Evolutionary conservation across 2,888 invertebrate species (phyloP), one percentile per base, ranked within the genome.

Genomic region (Diogma glabrata): DNA sequence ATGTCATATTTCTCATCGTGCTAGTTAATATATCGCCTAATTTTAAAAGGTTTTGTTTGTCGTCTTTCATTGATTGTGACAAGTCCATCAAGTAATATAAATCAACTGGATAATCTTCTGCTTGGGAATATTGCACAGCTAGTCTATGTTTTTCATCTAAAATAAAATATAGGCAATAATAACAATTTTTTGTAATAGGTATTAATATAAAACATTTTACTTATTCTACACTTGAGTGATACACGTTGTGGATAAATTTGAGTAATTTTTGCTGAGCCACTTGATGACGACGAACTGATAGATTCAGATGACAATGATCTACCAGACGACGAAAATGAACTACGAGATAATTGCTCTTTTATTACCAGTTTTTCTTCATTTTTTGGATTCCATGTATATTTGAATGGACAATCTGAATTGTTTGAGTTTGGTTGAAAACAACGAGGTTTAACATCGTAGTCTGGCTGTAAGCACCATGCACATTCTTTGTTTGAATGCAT

Each of bases 31-130:
- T 69, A 65, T 83, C 80, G 12, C 92, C 92, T 54, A 93, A 73
- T 12, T 77, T 77, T 19, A 94, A 95, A 26, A 99, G 75, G 65
- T 95, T 95, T 57, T 88, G 87, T 64, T 97, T 97, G 68, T 99
- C 97, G 68, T 99, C 97, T 64, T 86, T 84, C 99, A 99, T 99
- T 51, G 97, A 97, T 70, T 94, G 87, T 61, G 96, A 96, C 62
- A 99, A 76, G 72, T 99, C 99, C 97, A 99, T 99, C 63, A 99
- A 84, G 67, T 97, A 99, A 71, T 99, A 99, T 16, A 99, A 78
- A 73, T 99, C 99, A 3, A 99, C 94, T 0, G 97, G 97, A 70
- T 97, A 99, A 69, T 99, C 95, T 64, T 85, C 82, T 0, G 89
- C 89, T 72, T 89, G 88, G 0, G 87, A 82, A 66, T 90, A 91